Percentiles rank a stretch among this genome's conserved stretches.
Evolutionary conservation across 2,888 invertebrate genomes (phyloP).

Genomic region (Tetropium fuscum): DNA sequence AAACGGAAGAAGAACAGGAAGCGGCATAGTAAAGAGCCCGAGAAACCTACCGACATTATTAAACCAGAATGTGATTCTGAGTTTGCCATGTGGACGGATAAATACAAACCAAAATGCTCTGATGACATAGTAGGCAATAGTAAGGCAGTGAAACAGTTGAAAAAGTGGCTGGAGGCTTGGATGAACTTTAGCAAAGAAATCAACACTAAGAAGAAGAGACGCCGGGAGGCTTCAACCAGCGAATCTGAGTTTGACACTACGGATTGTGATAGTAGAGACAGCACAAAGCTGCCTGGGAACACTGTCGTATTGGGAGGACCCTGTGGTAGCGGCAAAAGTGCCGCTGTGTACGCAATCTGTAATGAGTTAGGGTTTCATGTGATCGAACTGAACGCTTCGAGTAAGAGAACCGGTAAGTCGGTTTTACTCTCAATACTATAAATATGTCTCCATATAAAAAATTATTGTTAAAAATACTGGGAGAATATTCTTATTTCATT

Average conservation of each 20-base stretch:
- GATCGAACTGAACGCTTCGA: slow-evolving; percentile 92
- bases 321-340: slow-evolving; percentile 86
- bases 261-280: slow-evolving; percentile 73
- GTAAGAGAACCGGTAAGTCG: slow-evolving; percentile 78
- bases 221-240: slow-evolving; percentile 59
- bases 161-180: slow-evolving; percentile 83
- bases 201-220: slow-evolving; percentile 53
- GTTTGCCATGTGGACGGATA: slow-evolving; percentile 78
- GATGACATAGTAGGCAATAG: slow-evolving; percentile 76
- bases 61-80: slow-evolving; percentile 55
- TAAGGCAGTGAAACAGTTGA: slow-evolving; percentile 74
- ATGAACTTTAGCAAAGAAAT: slow-evolving; percentile 68
- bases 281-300: slow-evolving; percentile 70
- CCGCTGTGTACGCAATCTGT: slow-evolving; percentile 88
- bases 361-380: slow-evolving; percentile 87
- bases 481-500: too few relatives aligned
- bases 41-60: slow-evolving; percentile 66
- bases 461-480: too few relatives aligned
- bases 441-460: too few relatives aligned
- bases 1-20: slow-evolving; percentile 33
- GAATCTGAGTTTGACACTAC: slow-evolving; percentile 70
- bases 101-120: slow-evolving; percentile 79
- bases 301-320: slow-evolving; percentile 80
- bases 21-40: slow-evolving; percentile 48
- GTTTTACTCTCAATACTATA: neutral